phyloP scores from a whole-genome alignment of 2,797 vertebrate genomes.

The Pseudotriccus pelzelni region DNA sequence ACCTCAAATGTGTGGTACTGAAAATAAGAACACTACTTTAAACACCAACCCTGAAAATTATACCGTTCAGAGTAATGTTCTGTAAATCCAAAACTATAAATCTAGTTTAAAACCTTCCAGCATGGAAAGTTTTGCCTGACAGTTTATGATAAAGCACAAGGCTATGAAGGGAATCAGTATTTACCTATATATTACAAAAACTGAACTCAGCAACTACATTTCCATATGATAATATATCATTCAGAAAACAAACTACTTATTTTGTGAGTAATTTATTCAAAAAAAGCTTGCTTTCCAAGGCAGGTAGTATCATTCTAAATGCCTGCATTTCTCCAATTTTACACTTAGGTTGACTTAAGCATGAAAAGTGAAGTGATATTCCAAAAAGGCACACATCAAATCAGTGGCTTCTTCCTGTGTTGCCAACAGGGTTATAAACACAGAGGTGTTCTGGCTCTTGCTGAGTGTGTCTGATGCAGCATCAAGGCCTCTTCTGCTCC shows the following conservation, averaged over 20 bases:
- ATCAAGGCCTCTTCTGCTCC: not conserved
- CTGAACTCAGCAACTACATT: constrained; percentile 13
- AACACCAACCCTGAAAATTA: constrained; percentile 6
- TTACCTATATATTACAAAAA: constrained; percentile 26
- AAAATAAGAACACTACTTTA: constrained; percentile 26
- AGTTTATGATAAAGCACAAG: not conserved
- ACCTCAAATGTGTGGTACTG: not conserved
- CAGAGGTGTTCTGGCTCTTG: not conserved
- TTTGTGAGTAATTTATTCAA: not conserved
- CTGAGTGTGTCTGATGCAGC: not conserved
- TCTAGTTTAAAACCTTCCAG: constrained; percentile 6
- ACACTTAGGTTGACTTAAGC: not conserved
- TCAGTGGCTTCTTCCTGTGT: not conserved
- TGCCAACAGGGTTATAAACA: not conserved
- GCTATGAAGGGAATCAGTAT: not conserved
- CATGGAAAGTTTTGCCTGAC: not conserved
- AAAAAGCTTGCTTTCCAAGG: not conserved
- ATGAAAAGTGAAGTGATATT: not conserved
- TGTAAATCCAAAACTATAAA: constrained; percentile 39
- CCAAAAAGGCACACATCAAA: not conserved
- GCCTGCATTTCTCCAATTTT: not conserved
- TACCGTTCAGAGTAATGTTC: not conserved
- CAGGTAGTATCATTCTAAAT: not conserved
- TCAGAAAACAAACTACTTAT: constrained; percentile 11
- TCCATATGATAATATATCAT: not conserved